Conservation (phyloP, 1,140 invertebrate species). For the Eciton burchellii region DNA sequence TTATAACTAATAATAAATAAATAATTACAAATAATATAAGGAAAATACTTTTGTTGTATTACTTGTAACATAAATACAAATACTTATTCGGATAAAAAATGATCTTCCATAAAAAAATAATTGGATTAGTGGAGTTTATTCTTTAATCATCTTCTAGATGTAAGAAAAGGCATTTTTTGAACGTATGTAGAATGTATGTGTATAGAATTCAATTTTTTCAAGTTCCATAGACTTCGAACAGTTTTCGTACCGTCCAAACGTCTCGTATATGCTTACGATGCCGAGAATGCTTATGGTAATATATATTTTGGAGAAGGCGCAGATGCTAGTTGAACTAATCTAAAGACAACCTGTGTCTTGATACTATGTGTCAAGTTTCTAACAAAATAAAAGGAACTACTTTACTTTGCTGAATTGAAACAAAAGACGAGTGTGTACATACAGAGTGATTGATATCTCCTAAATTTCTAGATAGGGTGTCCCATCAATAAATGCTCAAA, state of each 20-base stretch:
- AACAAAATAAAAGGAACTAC: constrained; percentile 59
- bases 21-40: too few species aligned
- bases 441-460: constrained; percentile 29
- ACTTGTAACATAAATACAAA: too few species aligned
- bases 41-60: too few species aligned
- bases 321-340: constrained; percentile 66
- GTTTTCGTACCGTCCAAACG: background rate
- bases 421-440: constrained; percentile 24
- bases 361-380: constrained; percentile 45
- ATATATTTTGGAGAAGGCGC: constrained; percentile 61
- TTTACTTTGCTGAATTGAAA: constrained; percentile 26
- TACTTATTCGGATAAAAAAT: too few species aligned
- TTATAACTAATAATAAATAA: too few species aligned
- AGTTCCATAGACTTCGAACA: constrained; percentile 6
- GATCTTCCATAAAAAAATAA: background rate
- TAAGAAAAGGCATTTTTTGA: background rate
- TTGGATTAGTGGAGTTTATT: background rate
- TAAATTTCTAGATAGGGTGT: constrained; percentile 16
- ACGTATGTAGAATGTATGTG: too few species aligned
- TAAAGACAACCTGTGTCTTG: constrained; percentile 50
- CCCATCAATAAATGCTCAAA: background rate
- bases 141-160: background rate
- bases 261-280: constrained; percentile 15
- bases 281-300: constrained; percentile 47
- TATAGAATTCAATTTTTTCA: constrained; percentile 9